These are phyloP conservation scores for Leptodactylus fuscus DNA, from an alignment of 2,113 vertebrate species.

Conservation along the genomic window DNA sequence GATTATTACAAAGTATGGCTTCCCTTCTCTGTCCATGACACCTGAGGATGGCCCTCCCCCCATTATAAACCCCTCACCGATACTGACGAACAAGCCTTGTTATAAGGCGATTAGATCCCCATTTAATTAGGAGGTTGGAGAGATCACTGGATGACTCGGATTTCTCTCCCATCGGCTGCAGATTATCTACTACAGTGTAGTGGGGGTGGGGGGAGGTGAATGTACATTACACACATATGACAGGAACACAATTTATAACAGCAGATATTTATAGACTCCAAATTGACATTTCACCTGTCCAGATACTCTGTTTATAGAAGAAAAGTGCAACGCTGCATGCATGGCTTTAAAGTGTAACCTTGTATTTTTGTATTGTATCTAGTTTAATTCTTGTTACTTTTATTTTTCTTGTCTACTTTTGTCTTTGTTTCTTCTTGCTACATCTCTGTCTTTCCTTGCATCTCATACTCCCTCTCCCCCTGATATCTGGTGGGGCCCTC, in stretches of 20 bases:
- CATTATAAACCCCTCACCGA: constrained; percentile 50
- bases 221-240: constrained; percentile 29
- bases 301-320: background rate
- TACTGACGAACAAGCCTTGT: constrained; percentile 50
- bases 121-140: constrained; percentile 60
- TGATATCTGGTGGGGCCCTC: constrained; percentile 61
- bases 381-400: constrained; percentile 8
- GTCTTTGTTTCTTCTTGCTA: constrained; percentile 45
- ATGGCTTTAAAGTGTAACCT: background rate
- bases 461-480: constrained; percentile 50
- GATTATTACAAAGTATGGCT: constrained; percentile 38
- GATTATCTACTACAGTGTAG: constrained; percentile 48
- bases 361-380: background rate
- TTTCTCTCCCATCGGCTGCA: constrained; percentile 55
- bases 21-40: constrained; percentile 18
- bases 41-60: constrained; percentile 52
- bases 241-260: constrained; percentile 25
- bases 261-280: background rate
- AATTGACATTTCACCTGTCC: constrained; percentile 37
- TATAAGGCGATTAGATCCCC: constrained; percentile 60
- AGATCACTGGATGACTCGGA: constrained; percentile 54
- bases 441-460: constrained; percentile 35
- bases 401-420: background rate
- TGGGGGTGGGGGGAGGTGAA: background rate
- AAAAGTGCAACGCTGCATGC: background rate